These are phyloP conservation scores for Aplocera efformata DNA, from an alignment of 2,888 invertebrate species.

Conservation along the genomic window DNA sequence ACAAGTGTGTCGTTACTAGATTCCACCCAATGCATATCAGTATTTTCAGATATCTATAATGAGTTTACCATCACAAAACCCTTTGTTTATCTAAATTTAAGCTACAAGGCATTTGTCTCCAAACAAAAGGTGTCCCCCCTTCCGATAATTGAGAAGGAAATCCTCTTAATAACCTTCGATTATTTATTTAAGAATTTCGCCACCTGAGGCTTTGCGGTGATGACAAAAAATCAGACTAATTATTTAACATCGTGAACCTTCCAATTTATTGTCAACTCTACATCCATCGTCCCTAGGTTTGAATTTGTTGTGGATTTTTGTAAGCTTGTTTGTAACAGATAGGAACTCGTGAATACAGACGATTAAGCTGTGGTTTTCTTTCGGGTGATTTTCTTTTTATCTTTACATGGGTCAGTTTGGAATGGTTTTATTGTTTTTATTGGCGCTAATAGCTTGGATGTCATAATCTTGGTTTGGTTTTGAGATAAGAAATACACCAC, in stretches of 20 bases:
- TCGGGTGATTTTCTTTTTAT: constrained; percentile 18
- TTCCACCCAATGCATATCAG: too few species aligned
- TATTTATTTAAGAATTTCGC: constrained; percentile 71
- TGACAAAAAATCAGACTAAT: constrained; percentile 53
- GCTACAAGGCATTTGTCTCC: constrained; percentile 38
- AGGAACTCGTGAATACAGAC: constrained; percentile 29
- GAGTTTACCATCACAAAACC: background rate
- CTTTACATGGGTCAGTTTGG: constrained; percentile 10
- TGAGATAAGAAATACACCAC: too few species aligned
- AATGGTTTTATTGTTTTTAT: constrained; percentile 16
- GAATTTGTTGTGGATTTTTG: constrained; percentile 20
- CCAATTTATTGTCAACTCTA: constrained; percentile 29
- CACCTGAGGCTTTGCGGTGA: constrained; percentile 60
- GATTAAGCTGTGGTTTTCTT: constrained; percentile 38
- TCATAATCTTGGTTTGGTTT: too few species aligned
- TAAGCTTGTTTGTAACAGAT: constrained; percentile 29
- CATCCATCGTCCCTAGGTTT: constrained; percentile 13
- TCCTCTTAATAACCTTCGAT: constrained; percentile 64
- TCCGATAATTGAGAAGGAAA: constrained; percentile 63
- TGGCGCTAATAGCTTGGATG: constrained; percentile 5
- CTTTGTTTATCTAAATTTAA: constrained; percentile 23
- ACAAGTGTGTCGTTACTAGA: too few species aligned
- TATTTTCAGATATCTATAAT: too few species aligned
- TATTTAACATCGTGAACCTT: constrained; percentile 38
- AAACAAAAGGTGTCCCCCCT: constrained; percentile 39